Percentiles rank a stretch among this genome's conserved stretches.
Evolutionary conservation across 2,888 invertebrate genomes (phyloP).

Genomic region (Agapetus fuscipes): DNA sequence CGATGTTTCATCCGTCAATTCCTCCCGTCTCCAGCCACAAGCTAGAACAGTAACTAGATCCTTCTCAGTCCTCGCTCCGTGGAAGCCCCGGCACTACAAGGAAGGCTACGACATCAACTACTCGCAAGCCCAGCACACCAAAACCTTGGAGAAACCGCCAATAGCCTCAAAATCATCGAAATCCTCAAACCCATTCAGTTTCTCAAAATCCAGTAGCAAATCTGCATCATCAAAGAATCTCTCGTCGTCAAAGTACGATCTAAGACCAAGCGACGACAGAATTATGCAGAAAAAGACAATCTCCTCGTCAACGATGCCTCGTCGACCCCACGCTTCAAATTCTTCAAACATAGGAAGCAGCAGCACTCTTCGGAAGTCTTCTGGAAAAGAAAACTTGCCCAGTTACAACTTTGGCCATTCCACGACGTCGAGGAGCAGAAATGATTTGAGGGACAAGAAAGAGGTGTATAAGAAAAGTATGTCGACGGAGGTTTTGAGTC

Average conservation of each 20-base stretch:
- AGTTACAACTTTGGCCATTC: conserved; percentile 10
- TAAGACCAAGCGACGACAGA: conserved; percentile 22
- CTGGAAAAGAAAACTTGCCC: conserved; percentile 25
- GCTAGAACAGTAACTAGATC: conserved; percentile 65
- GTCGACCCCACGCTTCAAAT: background rate
- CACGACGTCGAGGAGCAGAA: conserved; percentile 36
- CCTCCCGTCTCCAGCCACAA: conserved; percentile 51
- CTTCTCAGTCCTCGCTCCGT: conserved; percentile 75
- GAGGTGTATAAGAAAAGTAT: conserved; percentile 43
- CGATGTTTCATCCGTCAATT: conserved; percentile 58
- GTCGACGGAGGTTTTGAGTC: conserved; percentile 53
- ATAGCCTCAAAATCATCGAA: too few relatives aligned
- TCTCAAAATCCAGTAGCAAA: conserved; percentile 37
- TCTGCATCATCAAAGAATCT: conserved; percentile 38
- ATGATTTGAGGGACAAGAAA: conserved; percentile 33
- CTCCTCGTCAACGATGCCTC: background rate
- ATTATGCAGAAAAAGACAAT: conserved; percentile 36
- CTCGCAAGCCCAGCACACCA: conserved; percentile 47
- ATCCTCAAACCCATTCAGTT: conserved; percentile 13
- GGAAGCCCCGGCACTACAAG: conserved; percentile 65
- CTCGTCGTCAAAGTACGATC: conserved; percentile 12
- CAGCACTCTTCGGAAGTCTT: conserved; percentile 32
- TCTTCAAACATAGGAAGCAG: background rate
- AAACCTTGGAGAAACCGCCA: conserved; percentile 8
- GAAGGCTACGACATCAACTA: conserved; percentile 73